A percentile compares a stretch with the other conserved stretches of the same genome.
Evolutionary conservation across 2,113 vertebrate species (phyloP).

Genomic region (Crypturellus undulatus): DNA sequence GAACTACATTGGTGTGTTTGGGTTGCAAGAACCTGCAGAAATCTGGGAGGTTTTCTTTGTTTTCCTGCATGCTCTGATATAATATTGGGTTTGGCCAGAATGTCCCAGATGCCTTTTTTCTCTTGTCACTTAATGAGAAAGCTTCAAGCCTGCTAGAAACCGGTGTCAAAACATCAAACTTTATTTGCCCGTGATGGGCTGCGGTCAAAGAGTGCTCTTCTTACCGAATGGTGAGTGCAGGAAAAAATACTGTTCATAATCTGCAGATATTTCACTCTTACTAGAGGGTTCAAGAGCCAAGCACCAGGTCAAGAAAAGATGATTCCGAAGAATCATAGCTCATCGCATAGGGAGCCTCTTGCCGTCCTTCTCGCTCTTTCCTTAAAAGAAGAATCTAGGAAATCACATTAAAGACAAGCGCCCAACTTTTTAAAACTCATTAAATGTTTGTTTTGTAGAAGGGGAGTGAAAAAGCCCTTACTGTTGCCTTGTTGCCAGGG

Average conservation of each 20-base stretch:
- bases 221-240: fast-evolving
- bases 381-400: background rate
- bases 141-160: background rate
- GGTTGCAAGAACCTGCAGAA: background rate
- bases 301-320: background rate
- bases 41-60: background rate
- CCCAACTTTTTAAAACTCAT: background rate
- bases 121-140: background rate
- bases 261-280: background rate
- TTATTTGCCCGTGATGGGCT: background rate
- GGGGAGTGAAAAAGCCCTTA: background rate
- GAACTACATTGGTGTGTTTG: background rate
- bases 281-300: background rate
- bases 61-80: background rate
- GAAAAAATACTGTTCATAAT: background rate
- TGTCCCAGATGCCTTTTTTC: background rate
- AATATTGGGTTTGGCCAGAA: background rate
- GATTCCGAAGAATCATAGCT: background rate
- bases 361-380: background rate
- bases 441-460: background rate
- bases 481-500: background rate
- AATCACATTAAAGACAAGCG: background rate
- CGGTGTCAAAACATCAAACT: background rate
- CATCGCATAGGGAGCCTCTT: background rate
- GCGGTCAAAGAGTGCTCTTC: background rate